These are phyloP conservation scores for Macroteleia sp. DNA, from an alignment of 2,888 invertebrate species.

Conservation along the genomic window DNA sequence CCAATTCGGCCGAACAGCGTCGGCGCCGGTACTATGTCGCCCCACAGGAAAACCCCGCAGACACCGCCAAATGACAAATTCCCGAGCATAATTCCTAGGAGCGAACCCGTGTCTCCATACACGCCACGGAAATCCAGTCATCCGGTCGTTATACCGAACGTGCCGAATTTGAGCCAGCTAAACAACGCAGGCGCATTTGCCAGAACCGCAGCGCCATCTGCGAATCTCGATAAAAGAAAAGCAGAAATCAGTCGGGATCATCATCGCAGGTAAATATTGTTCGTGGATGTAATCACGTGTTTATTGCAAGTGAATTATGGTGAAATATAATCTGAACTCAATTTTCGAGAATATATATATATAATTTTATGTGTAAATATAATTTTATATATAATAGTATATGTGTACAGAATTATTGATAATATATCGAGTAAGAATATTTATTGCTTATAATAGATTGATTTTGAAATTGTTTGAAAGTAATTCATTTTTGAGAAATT, in stretches of 20 bases:
- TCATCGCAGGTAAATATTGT: conserved; percentile 48
- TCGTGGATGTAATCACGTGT: no score
- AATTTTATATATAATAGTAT: no score
- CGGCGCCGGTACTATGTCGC: conserved; percentile 47
- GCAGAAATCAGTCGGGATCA: conserved; percentile 36
- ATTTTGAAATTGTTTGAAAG: no score
- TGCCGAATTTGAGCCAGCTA: conserved; percentile 81
- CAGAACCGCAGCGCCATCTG: conserved; percentile 69
- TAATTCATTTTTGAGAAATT: no score
- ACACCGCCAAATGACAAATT: conserved; percentile 86
- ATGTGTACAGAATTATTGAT: no score
- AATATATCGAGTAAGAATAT: no score
- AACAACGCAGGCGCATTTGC: conserved; percentile 68
- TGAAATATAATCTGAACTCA: not conserved
- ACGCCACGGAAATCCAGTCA: conserved; percentile 75
- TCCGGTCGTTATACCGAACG: conserved; percentile 80
- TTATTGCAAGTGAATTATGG: no score
- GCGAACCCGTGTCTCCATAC: conserved; percentile 82
- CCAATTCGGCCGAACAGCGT: conserved; percentile 64
- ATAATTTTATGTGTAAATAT: no score
- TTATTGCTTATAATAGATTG: no score
- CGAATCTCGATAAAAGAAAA: conserved; percentile 77
- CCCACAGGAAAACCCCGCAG: conserved; percentile 81
- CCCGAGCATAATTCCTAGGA: conserved; percentile 79
- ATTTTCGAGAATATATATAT: not conserved